These are phyloP conservation scores for Ephydatia muelleri DNA, from an alignment of 37 sponge, comb jelly and placozoan species.

Conservation along the genomic window DNA sequence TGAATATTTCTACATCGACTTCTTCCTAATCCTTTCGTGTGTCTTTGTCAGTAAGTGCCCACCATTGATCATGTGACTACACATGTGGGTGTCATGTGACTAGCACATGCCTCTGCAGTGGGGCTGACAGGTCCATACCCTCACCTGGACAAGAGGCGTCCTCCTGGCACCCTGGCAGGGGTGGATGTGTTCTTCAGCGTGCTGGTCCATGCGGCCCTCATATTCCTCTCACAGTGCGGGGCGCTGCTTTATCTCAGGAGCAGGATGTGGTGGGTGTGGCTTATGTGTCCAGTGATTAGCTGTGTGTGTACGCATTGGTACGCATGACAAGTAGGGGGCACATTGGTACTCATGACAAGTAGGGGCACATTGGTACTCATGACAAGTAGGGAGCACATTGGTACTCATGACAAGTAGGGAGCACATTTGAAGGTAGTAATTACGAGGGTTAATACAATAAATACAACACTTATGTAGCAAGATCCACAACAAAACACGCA, in stretches of 20 bases:
- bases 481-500: no score
- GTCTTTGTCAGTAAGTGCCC: slow-evolving; percentile 85
- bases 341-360: no score
- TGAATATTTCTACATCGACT: slow-evolving; percentile 87
- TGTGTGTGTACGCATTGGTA: background rate
- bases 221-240: slow-evolving; percentile 47
- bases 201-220: slow-evolving; percentile 50
- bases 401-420: no score
- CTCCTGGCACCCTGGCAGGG: slow-evolving; percentile 73
- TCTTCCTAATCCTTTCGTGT: slow-evolving; percentile 67
- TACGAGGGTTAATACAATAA: no score
- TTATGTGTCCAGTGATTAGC: background rate
- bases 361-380: no score
- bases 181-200: slow-evolving; percentile 58
- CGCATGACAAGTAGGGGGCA: background rate
- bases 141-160: slow-evolving; percentile 56
- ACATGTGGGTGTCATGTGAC: background rate
- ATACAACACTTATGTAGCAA: no score
- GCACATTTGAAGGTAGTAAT: no score
- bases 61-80: no score
- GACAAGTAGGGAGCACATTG: no score
- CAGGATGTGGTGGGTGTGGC: slow-evolving; percentile 52
- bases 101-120: slow-evolving; percentile 44
- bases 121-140: slow-evolving; percentile 73
- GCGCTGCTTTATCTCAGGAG: slow-evolving; percentile 52